Percentiles rank a stretch among this genome's conserved stretches.
These are phyloP conservation scores for Alviniconcha marisindica DNA, from an alignment of 1,140 invertebrate species.

Conservation along the genomic window DNA sequence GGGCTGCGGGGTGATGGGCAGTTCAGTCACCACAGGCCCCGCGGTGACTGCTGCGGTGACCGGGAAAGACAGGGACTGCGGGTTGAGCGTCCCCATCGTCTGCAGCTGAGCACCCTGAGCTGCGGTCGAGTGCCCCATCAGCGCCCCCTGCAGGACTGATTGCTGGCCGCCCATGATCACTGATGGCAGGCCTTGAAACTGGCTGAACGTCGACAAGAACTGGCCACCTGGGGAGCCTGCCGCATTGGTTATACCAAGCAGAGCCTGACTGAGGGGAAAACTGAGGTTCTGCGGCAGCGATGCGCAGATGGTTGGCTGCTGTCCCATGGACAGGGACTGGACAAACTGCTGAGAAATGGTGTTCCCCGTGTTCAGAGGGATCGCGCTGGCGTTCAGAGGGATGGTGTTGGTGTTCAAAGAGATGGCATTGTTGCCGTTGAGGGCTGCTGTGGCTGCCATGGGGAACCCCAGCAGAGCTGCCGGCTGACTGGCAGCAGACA, in stretches of 20 bases:
- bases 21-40: slow-evolving; percentile 18
- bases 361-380: slow-evolving; percentile 31
- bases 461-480: slow-evolving; percentile 42
- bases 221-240: slow-evolving; percentile 36
- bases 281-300: slow-evolving; percentile 38
- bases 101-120: not conserved
- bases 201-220: slow-evolving; percentile 43
- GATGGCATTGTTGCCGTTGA: slow-evolving; percentile 30
- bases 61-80: slow-evolving; percentile 22
- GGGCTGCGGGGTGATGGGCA: slow-evolving; percentile 14
- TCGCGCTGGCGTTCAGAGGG: slow-evolving; percentile 26
- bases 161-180: slow-evolving; percentile 52
- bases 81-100: not conserved
- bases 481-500: slow-evolving; percentile 15
- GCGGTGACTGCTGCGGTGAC: slow-evolving; percentile 32
- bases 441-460: slow-evolving; percentile 25
- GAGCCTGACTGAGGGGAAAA: slow-evolving; percentile 44
- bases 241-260: slow-evolving; percentile 46
- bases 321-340: slow-evolving; percentile 46
- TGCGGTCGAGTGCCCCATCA: slow-evolving; percentile 13
- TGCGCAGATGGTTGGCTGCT: slow-evolving; percentile 41
- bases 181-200: slow-evolving; percentile 44
- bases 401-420: slow-evolving; percentile 26
- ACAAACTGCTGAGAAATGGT: slow-evolving; percentile 45
- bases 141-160: slow-evolving; percentile 38